Evolutionary conservation across 2,888 invertebrate genomes (phyloP), one percentile per base, ranked within the genome.

Genomic region (Torymus texanus): DNA sequence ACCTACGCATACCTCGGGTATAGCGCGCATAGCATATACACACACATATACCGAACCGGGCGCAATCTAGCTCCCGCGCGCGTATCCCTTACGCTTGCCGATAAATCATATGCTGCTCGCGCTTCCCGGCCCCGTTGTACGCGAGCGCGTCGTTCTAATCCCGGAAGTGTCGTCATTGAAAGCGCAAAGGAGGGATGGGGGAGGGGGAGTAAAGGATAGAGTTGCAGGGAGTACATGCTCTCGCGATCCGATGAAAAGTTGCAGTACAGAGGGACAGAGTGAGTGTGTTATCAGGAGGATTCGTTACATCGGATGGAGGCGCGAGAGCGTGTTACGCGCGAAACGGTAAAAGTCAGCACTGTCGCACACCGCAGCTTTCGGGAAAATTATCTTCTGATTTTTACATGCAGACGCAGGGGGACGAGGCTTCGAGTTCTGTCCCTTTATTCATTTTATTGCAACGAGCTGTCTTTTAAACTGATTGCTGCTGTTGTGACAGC

Each of bases 1-100:
- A 89, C 87, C 86, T 86, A 85, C 70, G 84, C 83, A 84, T 83
- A 83, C 84, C 5, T 53, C 66, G 53, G 2, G 18, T 8, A 2
- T 13, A n/a, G 13, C 11, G 18, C 18, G 21, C 13, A 11, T 16
- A 5, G 63, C 16, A 24, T 63, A 55, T 73, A 55, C n/a, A 73
- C 67, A 24, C 13, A 68, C 50, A 13, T 21, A 66, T 61, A 66
- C 59, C 53, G n/a, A 41, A 55, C 14, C 29, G 58, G 79, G 82
- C 82, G 81, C 82, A 83, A 84, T 84, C 83, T 83, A 82, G 83
- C 74, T 56, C 73, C 67, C 29, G 62, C 14, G n/a, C 18, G 16
- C n/a, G 51, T 41, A 66, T 63, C 71, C 56, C 70, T 11, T 58
- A 70, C 75, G 66, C 71, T 77, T 74, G 65, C 56, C 83, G 80